phyloP scores from a whole-genome alignment of 2,888 invertebrate genomes.

The Polymixis flavicincta region DNA sequence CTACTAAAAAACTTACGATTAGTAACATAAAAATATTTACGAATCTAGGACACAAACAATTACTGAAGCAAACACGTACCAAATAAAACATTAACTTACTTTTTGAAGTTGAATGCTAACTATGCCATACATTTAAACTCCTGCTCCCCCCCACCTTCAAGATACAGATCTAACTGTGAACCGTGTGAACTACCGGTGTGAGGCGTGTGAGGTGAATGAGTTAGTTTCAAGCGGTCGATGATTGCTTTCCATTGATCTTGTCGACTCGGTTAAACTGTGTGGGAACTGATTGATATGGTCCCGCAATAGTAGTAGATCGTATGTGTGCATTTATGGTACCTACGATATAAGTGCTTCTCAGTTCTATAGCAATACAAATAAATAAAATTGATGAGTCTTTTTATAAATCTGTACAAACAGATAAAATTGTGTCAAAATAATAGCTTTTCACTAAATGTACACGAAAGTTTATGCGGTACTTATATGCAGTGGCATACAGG shows the following conservation, averaged over 20 bases:
- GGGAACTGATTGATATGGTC: constrained; percentile 5
- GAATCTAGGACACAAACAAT: neutral
- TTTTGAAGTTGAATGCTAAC: too few species aligned
- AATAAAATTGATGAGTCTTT: too few species aligned
- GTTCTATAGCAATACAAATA: too few species aligned
- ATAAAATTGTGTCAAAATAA: too few species aligned
- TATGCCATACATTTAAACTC: neutral
- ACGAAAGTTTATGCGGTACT: too few species aligned
- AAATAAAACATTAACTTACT: too few species aligned
- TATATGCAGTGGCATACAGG: too few species aligned
- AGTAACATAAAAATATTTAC: neutral
- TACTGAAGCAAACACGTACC: neutral
- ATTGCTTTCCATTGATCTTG: constrained; percentile 52
- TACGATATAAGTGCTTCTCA: neutral
- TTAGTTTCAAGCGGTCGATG: constrained; percentile 22
- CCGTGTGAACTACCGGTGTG: neutral
- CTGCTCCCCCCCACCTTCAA: neutral
- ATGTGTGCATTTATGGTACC: neutral
- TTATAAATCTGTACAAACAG: too few species aligned
- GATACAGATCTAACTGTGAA: constrained; percentile 5
- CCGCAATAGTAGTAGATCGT: neutral
- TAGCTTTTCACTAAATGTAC: too few species aligned
- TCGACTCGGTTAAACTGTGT: neutral
- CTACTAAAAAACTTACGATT: neutral
- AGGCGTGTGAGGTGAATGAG: constrained; percentile 12